Evolutionary conservation across 2,888 invertebrate genomes (phyloP), one percentile per base, ranked within the genome.

Genomic region (Ephialtes manifestator): DNA sequence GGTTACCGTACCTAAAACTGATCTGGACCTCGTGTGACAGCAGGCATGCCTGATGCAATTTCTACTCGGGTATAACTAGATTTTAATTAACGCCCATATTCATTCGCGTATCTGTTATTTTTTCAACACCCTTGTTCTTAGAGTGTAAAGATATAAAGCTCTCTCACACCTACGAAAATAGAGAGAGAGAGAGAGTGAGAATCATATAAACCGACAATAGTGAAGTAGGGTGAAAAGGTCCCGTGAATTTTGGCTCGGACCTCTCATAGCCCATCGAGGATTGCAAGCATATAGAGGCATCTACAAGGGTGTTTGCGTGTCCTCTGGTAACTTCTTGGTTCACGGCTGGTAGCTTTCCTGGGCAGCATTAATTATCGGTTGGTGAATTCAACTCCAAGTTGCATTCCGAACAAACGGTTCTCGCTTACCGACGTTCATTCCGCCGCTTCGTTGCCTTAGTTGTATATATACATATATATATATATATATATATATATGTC

Each of bases 341-440:
- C 63, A 46, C 20, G 43, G 48, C 51, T 43, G 39, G 20, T 18
- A 24, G 39, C 4, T 35, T 39, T 13, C 67, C 28, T 68, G 43
- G 68, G 48, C 53, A 78, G 63, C 81, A 81, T 84, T 81, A 84
- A 81, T 75, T 84, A 84, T 84, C 81, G 48, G 60, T 67, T 53
- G 67, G 77, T 43, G 77, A 84, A 81, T 84, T 77, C 77, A 53
- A 81, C 81, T 81, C 77, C 72, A 68, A 84, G 81, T 77, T 77
- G 81, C 84, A 81, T 81, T 81, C 81, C 81, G 77, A 84, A 84
- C 76, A 72, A 81, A 81, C 81, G 60, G 10, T 76, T 84, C 72
- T 77, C 79, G 79, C 75, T 79, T 77, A 76, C 53, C 74, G 53
- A 35, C 3, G 48, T 31, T 68, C 53, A 24, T n/a, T 18, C 48